Percentiles rank a stretch among this genome's conserved stretches.
These are phyloP conservation scores for Ichneumoninae sp. DNA, from an alignment of 2,888 invertebrate genomes.

Conservation along the genomic window DNA sequence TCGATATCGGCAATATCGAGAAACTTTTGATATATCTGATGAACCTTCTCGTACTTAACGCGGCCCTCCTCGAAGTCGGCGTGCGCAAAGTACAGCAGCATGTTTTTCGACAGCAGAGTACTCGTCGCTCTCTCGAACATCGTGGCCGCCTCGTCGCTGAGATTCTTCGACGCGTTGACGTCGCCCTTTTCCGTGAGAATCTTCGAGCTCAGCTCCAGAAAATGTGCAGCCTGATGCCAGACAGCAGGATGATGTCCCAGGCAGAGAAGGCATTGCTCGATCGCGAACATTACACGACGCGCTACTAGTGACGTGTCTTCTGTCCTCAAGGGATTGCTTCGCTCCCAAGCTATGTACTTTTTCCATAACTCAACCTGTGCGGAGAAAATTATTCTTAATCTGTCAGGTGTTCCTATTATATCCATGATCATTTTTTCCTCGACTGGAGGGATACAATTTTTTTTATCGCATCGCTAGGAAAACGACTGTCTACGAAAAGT, in stretches of 20 bases:
- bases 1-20: slow-evolving; percentile 95
- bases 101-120: slow-evolving; percentile 95
- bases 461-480: background rate
- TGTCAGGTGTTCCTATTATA: background rate
- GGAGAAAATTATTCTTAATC: background rate
- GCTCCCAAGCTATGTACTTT: slow-evolving; percentile 99
- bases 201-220: slow-evolving; percentile 97
- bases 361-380: slow-evolving; percentile 98
- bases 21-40: slow-evolving; percentile 97
- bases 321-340: slow-evolving; percentile 97
- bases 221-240: slow-evolving; percentile 99
- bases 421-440: too few species aligned
- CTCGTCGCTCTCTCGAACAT: slow-evolving; percentile 98
- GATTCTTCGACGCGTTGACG: slow-evolving; percentile 95
- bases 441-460: background rate
- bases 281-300: slow-evolving; percentile 98
- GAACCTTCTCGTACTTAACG: slow-evolving; percentile 97
- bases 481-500: background rate
- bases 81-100: slow-evolving; percentile 98
- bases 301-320: slow-evolving; percentile 98
- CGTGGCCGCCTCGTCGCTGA: slow-evolving; percentile 97
- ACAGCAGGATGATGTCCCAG: slow-evolving; percentile 99
- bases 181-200: slow-evolving; percentile 98
- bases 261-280: slow-evolving; percentile 98
- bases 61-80: slow-evolving; percentile 99